Evolutionary conservation across 2,113 vertebrate species (phyloP).

Genomic region (Xiphorhynchus elegans): DNA sequence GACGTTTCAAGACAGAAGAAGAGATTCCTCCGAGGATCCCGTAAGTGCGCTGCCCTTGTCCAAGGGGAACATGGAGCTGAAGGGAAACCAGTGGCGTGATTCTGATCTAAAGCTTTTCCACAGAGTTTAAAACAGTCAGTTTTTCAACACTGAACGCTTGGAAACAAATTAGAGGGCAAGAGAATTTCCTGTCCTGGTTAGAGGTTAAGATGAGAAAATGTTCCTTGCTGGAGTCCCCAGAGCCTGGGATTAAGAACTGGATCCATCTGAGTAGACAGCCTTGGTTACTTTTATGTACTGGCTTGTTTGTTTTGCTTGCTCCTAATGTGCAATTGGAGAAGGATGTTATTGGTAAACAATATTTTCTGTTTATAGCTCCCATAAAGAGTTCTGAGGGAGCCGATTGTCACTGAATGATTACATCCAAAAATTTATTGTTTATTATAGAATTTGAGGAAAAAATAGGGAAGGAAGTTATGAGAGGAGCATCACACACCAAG

Average conservation of each 20-base stretch:
- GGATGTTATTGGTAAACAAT: not conserved
- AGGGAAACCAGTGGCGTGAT: not conserved
- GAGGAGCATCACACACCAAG: not conserved
- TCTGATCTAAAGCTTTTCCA: not conserved
- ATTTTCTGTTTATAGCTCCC: not conserved
- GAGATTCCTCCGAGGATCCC: constrained; percentile 75
- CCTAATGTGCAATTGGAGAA: not conserved
- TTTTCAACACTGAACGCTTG: not conserved
- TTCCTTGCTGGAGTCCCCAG: constrained; percentile 25
- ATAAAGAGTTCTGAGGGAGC: not conserved
- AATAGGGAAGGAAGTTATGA: not conserved
- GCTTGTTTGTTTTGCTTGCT: constrained; percentile 42
- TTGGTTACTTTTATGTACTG: not conserved
- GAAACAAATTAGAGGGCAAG: constrained; percentile 5
- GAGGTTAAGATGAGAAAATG: constrained; percentile 49
- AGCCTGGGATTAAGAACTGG: not conserved
- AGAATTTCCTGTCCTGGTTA: constrained; percentile 48
- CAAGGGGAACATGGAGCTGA: not conserved
- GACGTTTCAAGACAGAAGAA: constrained; percentile 75
- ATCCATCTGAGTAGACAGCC: not conserved
- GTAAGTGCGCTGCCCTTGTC: constrained; percentile 38
- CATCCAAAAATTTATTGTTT: not conserved
- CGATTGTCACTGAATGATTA: not conserved
- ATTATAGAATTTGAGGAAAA: not conserved
- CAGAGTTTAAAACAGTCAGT: not conserved